Base-by-base conservation (phyloP, 2,888 invertebrate genomes). In the Plebejus melissa region DNA sequence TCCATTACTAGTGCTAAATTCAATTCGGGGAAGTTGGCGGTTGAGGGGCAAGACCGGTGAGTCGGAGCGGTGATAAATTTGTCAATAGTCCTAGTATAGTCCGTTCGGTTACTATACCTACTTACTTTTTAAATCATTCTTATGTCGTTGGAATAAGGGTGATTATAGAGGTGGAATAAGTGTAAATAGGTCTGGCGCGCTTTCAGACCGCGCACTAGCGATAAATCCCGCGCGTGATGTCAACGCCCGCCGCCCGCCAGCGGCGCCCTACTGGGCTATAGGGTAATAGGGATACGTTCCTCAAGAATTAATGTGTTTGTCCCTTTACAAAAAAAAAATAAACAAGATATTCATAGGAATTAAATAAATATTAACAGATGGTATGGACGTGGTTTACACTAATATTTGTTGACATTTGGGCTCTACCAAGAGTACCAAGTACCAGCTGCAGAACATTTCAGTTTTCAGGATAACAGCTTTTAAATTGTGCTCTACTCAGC, bases 31-130 rank as follows among this genome's bases (percentile, higher is more conserved):
- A 57, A 57, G 54, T 72, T 54, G 72, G 72, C 54, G 50, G 50
- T 72, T 13, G 50, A 28, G 41, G 38, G 36, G 54, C 50, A n/a
- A 32, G 46, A 5, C 65, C 32, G 74, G 70, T 22, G 54, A 54
- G 76, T 76, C 74, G 77, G 72, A 41, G 65, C 74, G 74, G 76
- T 79, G 77, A 79, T 81, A 81, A 81, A 81, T 80, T 79, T 79
- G 80, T 81, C 80, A 81, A 80, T 80, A 77, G 79, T 69, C 78
- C 77, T 74, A 79, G 80, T 79, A 79, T 78, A 75, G 74, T 71
- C 28, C 36, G 76, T 38, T 58, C 58, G 13, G 50, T 76, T 75
- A 58, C 36, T 4, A 5, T 57, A 50, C 28, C 58, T 9, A 76
- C 58, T 41, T 69, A 70, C 2, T 41, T 16, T 69, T 32, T 65